Conservation (phyloP, 1,140 invertebrate genomes). For the Coenobita brevimanus region DNA sequence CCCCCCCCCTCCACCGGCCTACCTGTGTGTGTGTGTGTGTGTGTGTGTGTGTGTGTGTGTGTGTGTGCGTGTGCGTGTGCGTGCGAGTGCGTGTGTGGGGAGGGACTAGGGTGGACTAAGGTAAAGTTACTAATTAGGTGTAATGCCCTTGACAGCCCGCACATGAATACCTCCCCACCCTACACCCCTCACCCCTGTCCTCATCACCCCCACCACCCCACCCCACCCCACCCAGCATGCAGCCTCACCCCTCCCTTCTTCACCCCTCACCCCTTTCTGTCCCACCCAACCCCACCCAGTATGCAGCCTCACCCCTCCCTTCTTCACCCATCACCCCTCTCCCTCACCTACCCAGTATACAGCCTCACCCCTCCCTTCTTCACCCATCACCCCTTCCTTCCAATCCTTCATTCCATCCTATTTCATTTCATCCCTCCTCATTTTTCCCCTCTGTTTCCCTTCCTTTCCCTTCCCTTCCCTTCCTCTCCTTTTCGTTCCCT, state of each 20-base stretch:
- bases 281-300: not conserved
- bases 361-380: too few species aligned
- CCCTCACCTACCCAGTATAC: too few species aligned
- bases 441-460: not conserved
- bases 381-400: too few species aligned
- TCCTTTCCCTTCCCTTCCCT: not conserved
- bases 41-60: too few species aligned
- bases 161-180: not conserved
- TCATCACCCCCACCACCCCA: not conserved
- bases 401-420: not conserved
- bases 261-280: not conserved
- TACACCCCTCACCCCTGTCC: not conserved
- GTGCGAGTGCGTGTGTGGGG: too few species aligned
- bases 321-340: too few species aligned
- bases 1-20: too few species aligned
- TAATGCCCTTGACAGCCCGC: not conserved
- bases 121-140: slow-evolving; percentile 32
- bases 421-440: not conserved
- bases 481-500: not conserved
- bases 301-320: too few species aligned
- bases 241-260: not conserved
- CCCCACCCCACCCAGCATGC: not conserved
- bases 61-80: too few species aligned
- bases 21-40: too few species aligned
- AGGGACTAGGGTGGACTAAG: too few species aligned